Base-by-base conservation (phyloP, 1,140 invertebrate genomes). In the Telenomus remus region DNA sequence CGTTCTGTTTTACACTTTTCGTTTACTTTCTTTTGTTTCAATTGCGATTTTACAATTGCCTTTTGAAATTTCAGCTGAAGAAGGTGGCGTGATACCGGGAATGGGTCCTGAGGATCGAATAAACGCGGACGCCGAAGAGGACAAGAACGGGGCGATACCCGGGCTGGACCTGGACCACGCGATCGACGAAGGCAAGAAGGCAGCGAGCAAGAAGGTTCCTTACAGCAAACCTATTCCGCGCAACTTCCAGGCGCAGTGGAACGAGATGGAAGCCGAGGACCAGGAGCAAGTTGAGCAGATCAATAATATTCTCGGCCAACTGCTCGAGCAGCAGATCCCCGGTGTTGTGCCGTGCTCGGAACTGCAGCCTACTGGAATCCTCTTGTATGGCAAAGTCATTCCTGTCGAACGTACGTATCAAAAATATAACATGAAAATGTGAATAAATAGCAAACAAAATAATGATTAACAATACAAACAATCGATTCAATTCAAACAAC, bases 231-330 rank as follows among this genome's bases (percentile, higher is more conserved):
- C 97, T 11, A 98, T 98, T 84, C 97, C 97, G 3, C 93, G 95
- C 77, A 96, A 97, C 81, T 99, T 98, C 88, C 96, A 98, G 87
- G 95, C 95, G 16, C 95, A 97, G 63, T 98, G 97, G 97, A 96
- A 96, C 80, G 95, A 96, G 81, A 92, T 93, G 60, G 91, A 91
- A 50, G 88, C 89, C 43, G 92, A 93, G 79, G 91, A 91, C 75
- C 85, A 89, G 51, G 87, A 89, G 59, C 85, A 85, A 63, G 82
- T 88, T 15, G 87, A 89, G 75, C 84, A 87, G 27, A 82, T 92
- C 14, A 91, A 90, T 78, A 92, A 90, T 78, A 91, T 90, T 61
- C 89, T 92, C 33, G 92, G 91, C 81, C 92, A 93, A 83, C 88
- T 92, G 68, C 13, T 71, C 0, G 68, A 61, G 10, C 50, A 66